Evolutionary conservation across 2,113 vertebrate genomes (phyloP).

Genomic region (Dipodomys merriami): DNA sequence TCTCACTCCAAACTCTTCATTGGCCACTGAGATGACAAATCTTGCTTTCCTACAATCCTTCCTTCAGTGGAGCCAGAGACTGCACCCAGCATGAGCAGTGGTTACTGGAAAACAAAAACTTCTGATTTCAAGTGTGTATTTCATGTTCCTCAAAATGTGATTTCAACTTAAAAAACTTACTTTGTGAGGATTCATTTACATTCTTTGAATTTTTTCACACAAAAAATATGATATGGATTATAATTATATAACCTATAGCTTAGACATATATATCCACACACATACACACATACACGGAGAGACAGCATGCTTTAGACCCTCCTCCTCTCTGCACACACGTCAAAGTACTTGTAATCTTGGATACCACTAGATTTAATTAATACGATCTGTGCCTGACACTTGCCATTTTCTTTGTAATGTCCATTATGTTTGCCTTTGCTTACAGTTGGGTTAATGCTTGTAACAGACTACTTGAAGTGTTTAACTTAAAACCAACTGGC

Average conservation of each 20-base stretch:
- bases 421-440: conserved; percentile 80
- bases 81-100: neutral
- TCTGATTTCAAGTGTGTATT: neutral
- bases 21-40: too few relatives aligned
- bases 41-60: neutral
- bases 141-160: conserved; percentile 42
- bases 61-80: neutral
- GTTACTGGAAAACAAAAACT: conserved; percentile 6
- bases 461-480: conserved; percentile 65
- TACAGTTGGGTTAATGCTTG: conserved; percentile 76
- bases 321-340: neutral
- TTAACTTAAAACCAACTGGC: conserved; percentile 73
- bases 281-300: neutral
- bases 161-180: conserved; percentile 21
- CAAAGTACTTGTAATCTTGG: conserved; percentile 15
- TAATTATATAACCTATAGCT: neutral
- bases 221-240: neutral
- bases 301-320: neutral
- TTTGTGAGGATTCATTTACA: neutral
- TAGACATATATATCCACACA: neutral
- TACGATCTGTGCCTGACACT: conserved; percentile 39
- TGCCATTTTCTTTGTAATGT: conserved; percentile 73
- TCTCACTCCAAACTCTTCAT: neutral
- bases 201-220: neutral
- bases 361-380: conserved; percentile 51